A percentile compares a stretch with the other conserved stretches of the same genome.
These are phyloP conservation scores for Metridium senile DNA, from an alignment of 92 coral and sea anemone genomes.

Conservation along the genomic window DNA sequence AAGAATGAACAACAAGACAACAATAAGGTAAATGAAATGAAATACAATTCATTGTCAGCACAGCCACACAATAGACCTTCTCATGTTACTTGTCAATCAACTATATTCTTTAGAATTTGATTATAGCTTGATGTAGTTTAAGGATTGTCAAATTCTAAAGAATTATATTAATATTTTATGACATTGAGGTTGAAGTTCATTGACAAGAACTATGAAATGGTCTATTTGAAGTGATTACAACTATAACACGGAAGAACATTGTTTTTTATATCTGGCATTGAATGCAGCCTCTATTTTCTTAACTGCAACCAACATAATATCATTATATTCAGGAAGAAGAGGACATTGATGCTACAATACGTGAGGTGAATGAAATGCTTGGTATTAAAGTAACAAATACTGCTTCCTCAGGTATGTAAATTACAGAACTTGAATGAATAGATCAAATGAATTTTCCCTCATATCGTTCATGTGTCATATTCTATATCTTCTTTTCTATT, in stretches of 20 bases:
- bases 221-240: no score
- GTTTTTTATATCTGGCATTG: no score
- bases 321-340: slow-evolving; percentile 39
- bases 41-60: neutral
- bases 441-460: neutral
- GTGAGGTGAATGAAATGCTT: slow-evolving; percentile 63
- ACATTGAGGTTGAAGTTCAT: no score
- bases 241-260: no score
- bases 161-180: no score
- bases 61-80: no score
- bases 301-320: neutral
- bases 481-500: neutral
- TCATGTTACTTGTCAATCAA: neutral
- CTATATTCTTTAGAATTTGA: no score
- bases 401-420: neutral
- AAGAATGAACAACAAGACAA: slow-evolving; percentile 25
- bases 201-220: no score
- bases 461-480: neutral
- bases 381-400: slow-evolving; percentile 23
- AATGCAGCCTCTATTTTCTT: neutral
- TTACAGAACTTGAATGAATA: neutral
- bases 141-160: no score
- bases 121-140: no score
- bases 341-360: slow-evolving; percentile 60
- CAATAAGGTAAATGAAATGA: slow-evolving; percentile 9